Evolutionary conservation across 1,140 invertebrate species (phyloP).

Genomic region (Drosophila mayri): DNA sequence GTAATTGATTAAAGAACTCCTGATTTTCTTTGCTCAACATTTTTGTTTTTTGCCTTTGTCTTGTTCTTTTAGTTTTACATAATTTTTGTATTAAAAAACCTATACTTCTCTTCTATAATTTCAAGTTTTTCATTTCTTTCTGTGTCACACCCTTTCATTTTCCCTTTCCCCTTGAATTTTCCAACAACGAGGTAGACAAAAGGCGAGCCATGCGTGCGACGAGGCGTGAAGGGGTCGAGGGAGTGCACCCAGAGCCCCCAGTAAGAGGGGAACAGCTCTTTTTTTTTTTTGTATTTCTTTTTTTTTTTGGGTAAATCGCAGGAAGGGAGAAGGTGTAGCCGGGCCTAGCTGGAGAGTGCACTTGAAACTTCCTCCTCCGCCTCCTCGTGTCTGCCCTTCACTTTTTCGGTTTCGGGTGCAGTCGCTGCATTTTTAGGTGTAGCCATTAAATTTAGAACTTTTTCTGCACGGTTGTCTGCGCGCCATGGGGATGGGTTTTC

Average conservation of each 20-base stretch:
- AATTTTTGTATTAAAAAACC: too few relatives aligned
- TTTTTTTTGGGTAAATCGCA: conserved; percentile 42
- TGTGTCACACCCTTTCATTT: not conserved
- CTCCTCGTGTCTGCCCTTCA: conserved; percentile 34
- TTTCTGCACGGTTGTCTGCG: conserved; percentile 80
- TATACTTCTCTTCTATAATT: too few relatives aligned
- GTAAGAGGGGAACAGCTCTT: conserved; percentile 20
- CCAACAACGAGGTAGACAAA: conserved; percentile 62
- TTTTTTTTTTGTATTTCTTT: too few relatives aligned
- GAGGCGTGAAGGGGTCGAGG: conserved; percentile 56
- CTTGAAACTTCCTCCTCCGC: conserved; percentile 60
- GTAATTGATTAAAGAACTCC: too few relatives aligned
- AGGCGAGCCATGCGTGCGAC: conserved; percentile 70
- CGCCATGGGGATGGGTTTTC: conserved; percentile 22
- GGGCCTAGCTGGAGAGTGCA: conserved; percentile 65
- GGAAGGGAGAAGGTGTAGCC: conserved; percentile 17
- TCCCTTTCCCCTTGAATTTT: conserved; percentile 5
- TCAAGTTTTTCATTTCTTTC: not conserved
- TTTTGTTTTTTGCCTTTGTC: not conserved
- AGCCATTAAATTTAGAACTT: conserved; percentile 82
- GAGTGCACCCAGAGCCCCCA: conserved; percentile 16
- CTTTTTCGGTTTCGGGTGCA: conserved; percentile 58
- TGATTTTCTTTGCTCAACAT: not conserved
- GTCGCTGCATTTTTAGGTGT: conserved; percentile 80
- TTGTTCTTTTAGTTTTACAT: not conserved